Percentiles rank a stretch among this genome's conserved stretches.
phyloP scores from a whole-genome alignment of 2,113 vertebrate species.

The Brienomyrus longianalis region DNA sequence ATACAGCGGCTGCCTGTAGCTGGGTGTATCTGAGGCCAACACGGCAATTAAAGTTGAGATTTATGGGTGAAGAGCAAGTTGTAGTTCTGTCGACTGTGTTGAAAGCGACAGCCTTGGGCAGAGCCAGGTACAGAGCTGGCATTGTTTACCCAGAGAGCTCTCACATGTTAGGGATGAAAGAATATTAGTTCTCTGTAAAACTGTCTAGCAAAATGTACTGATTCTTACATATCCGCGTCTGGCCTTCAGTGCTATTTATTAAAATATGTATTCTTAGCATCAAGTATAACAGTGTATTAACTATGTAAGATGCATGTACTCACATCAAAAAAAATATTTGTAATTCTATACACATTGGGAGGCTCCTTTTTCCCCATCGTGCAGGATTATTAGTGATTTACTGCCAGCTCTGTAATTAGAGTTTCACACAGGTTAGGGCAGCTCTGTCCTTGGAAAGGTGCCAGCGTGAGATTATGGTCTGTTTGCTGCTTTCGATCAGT shows the following conservation, averaged over 20 bases:
- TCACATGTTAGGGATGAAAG: slow-evolving; percentile 3
- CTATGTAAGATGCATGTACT: neutral
- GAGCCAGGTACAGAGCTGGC: neutral
- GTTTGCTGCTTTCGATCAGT: neutral
- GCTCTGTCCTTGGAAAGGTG: neutral
- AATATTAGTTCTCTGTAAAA: neutral
- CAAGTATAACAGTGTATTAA: neutral
- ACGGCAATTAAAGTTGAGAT: neutral
- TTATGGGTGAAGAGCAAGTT: neutral
- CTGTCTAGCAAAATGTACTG: neutral
- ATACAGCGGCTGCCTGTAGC: neutral
- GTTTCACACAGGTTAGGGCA: neutral
- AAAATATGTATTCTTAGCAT: neutral
- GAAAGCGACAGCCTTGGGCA: neutral
- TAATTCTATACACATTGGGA: neutral
- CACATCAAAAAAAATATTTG: neutral
- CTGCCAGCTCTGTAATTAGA: slow-evolving; percentile 5
- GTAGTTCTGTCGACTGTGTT: neutral
- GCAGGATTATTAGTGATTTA: neutral
- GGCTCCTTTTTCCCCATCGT: neutral
- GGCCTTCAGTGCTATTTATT: neutral
- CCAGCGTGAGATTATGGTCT: neutral
- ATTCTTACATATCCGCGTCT: neutral
- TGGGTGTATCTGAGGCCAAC: neutral
- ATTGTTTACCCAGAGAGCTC: slow-evolving; percentile 10